These are phyloP conservation scores for Tarsius wallacei DNA, from an alignment of 2,797 vertebrate species.

Conservation along the genomic window DNA sequence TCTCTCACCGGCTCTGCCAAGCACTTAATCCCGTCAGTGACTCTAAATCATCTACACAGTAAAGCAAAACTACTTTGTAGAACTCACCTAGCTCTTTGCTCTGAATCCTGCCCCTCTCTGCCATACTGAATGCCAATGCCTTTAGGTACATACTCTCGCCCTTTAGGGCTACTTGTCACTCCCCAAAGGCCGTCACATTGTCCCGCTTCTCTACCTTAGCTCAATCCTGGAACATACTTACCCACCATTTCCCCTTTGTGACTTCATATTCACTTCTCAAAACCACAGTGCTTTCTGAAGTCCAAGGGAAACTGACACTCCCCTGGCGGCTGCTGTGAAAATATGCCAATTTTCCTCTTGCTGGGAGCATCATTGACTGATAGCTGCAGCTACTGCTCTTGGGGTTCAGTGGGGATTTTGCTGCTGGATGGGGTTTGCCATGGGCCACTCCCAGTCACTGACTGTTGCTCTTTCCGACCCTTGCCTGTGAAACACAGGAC, in stretches of 20 bases:
- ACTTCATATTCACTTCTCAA: background rate
- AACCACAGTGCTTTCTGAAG: background rate
- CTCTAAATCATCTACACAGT: background rate
- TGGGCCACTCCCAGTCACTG: background rate
- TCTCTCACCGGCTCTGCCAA: background rate
- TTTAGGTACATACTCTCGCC: background rate
- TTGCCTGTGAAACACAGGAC: background rate
- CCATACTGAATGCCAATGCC: fast-evolving
- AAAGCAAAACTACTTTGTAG: background rate
- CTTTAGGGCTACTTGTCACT: background rate
- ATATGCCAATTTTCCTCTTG: background rate
- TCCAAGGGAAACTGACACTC: background rate
- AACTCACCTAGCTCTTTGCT: background rate
- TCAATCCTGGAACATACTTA: background rate
- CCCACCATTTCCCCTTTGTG: background rate
- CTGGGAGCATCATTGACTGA: background rate
- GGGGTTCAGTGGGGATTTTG: background rate
- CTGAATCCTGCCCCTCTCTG: background rate
- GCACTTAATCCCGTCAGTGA: background rate
- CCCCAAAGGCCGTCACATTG: fast-evolving
- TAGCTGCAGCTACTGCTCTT: background rate
- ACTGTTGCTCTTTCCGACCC: background rate
- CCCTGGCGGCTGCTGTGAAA: background rate
- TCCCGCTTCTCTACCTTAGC: background rate
- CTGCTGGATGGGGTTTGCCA: background rate